phyloP scores from a whole-genome alignment of 2,797 vertebrate species.

The Phyllotis vaccarum region DNA sequence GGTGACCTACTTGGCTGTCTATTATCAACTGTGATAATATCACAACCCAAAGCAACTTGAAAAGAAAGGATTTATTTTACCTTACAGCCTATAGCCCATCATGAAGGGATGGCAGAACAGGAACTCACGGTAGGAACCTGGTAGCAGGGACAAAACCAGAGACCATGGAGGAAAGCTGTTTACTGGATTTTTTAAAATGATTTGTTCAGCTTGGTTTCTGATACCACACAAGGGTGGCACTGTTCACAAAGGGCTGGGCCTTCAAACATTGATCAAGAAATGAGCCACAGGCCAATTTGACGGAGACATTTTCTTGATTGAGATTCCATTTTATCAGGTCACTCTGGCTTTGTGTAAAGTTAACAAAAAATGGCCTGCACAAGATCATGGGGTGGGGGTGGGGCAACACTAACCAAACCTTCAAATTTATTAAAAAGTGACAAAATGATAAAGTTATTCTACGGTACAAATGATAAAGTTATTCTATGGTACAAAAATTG shows the following conservation, averaged over 20 bases:
- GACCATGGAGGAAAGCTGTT: background rate
- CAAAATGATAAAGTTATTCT: background rate
- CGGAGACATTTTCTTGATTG: too few relatives aligned
- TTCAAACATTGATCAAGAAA: background rate
- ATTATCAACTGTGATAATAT: background rate
- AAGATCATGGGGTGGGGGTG: background rate
- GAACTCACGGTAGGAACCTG: background rate
- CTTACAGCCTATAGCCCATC: background rate
- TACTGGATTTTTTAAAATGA: background rate
- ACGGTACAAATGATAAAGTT: too few relatives aligned
- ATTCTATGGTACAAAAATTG: too few relatives aligned
- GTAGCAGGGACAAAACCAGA: background rate
- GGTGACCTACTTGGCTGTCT: background rate
- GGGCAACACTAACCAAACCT: background rate
- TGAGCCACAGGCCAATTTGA: background rate
- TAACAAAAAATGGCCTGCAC: background rate
- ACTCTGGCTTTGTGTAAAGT: background rate
- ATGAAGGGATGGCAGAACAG: background rate
- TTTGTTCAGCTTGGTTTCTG: background rate
- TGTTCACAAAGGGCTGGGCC: background rate
- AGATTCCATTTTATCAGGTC: background rate
- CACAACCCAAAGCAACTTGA: background rate
- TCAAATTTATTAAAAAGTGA: conserved; percentile 22
- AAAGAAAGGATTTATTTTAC: background rate
- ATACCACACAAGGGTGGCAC: background rate